phyloP scores from a whole-genome alignment of 1,140 invertebrate genomes.

The Drosophila nikananu region DNA sequence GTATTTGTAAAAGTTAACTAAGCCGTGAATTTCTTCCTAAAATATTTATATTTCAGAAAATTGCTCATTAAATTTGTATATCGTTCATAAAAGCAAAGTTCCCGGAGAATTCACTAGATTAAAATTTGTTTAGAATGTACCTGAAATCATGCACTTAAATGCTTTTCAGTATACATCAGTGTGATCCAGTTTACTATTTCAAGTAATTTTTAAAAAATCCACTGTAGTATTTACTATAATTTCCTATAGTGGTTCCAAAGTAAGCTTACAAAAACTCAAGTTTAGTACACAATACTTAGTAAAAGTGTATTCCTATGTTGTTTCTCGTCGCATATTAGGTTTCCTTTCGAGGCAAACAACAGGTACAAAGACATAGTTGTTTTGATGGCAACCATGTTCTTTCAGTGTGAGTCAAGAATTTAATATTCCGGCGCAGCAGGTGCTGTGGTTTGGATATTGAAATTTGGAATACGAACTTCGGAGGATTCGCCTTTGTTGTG shows the following conservation, averaged over 20 bases:
- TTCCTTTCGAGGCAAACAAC: background rate
- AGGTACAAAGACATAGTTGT: too few species aligned
- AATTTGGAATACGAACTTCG: constrained; percentile 2
- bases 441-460: constrained; percentile 11
- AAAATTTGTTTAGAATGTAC: background rate
- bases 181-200: too few species aligned
- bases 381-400: background rate
- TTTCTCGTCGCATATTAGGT: too few species aligned
- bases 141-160: background rate
- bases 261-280: background rate
- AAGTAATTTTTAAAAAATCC: background rate
- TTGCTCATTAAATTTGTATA: background rate
- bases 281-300: background rate
- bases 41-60: background rate
- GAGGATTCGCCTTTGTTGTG: background rate
- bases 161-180: too few species aligned
- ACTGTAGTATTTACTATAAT: background rate
- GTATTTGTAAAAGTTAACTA: background rate
- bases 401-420: constrained; percentile 7
- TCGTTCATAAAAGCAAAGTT: background rate
- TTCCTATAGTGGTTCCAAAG: background rate
- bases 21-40: background rate
- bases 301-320: background rate
- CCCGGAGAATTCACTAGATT: background rate
- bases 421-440: constrained; percentile 16